A percentile compares a stretch with the other conserved stretches of the same genome.
These are phyloP conservation scores for Megastigmus dorsalis DNA, from an alignment of 2,888 invertebrate species.

Conservation along the genomic window DNA sequence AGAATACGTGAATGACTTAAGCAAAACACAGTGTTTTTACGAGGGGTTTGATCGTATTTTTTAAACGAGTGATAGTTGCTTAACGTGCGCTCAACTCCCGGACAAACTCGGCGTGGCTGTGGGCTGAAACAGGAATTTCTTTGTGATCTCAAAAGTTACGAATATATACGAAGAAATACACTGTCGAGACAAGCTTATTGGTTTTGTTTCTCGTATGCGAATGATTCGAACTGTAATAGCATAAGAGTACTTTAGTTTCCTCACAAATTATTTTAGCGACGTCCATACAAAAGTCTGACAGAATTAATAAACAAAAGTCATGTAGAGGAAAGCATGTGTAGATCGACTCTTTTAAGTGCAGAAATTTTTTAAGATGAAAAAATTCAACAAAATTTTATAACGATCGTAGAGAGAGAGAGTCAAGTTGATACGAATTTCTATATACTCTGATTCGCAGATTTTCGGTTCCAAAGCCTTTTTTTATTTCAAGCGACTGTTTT, in stretches of 20 bases:
- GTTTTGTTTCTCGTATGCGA: neutral
- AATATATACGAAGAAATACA: neutral
- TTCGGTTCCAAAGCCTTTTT: slow-evolving; percentile 14
- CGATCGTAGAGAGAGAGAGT: neutral
- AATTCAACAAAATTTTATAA: slow-evolving; percentile 34
- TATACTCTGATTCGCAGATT: neutral
- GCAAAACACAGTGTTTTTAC: too few relatives aligned
- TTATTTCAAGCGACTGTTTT: slow-evolving; percentile 15
- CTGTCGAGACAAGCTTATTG: neutral
- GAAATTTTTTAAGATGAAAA: neutral
- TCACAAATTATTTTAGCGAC: slow-evolving; percentile 20
- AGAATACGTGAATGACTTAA: neutral
- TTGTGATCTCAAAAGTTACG: slow-evolving; percentile 24
- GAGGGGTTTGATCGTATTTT: slow-evolving; percentile 13
- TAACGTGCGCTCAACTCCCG: neutral
- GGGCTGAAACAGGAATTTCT: slow-evolving; percentile 5
- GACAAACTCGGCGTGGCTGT: slow-evolving; percentile 13
- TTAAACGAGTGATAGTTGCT: slow-evolving; percentile 2
- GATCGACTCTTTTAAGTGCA: neutral
- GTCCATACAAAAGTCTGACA: slow-evolving; percentile 35
- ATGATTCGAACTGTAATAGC: neutral
- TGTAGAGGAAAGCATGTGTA: neutral
- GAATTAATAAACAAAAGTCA: slow-evolving; percentile 6
- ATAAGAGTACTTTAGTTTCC: too few relatives aligned
- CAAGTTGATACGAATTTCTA: neutral